Percentiles rank a stretch among this genome's conserved stretches.
These are phyloP conservation scores for Pollimyrus isidori DNA, from an alignment of 2,113 vertebrate genomes.

Conservation along the genomic window DNA sequence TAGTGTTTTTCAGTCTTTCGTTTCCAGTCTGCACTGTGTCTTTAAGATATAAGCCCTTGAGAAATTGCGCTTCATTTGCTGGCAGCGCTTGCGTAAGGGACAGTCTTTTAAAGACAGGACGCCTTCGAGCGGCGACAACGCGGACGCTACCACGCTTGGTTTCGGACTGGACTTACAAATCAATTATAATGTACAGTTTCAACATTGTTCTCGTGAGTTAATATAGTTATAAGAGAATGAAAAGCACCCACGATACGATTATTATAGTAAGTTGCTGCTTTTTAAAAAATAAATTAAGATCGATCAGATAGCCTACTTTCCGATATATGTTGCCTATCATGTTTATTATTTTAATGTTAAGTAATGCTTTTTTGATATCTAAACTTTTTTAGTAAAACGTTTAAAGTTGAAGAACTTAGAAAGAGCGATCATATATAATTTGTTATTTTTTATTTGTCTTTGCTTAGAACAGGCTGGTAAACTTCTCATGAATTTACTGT, in stretches of 20 bases:
- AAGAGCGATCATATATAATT: background rate
- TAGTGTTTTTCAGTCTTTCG: background rate
- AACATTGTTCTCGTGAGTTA: background rate
- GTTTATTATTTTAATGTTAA: background rate
- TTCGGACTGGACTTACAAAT: background rate
- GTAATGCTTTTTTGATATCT: background rate
- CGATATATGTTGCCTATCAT: background rate
- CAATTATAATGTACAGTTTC: background rate
- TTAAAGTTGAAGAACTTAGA: background rate
- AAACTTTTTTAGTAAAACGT: background rate
- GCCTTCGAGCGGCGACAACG: slow-evolving; percentile 20
- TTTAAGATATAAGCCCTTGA: slow-evolving; percentile 48
- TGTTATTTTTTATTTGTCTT: background rate
- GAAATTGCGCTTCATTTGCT: slow-evolving; percentile 26
- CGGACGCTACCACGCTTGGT: slow-evolving; percentile 20
- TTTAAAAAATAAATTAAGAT: background rate
- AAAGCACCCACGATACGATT: background rate
- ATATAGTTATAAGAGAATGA: background rate
- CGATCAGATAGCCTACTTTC: background rate
- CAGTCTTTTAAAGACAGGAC: slow-evolving; percentile 23
- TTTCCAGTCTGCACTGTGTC: slow-evolving; percentile 29
- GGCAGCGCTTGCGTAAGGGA: slow-evolving; percentile 39
- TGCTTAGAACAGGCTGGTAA: background rate
- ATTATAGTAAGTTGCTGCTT: background rate
- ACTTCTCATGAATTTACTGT: background rate